These are phyloP conservation scores for Nipponacmea schrenckii DNA, from an alignment of 2,888 invertebrate genomes.

Conservation along the genomic window DNA sequence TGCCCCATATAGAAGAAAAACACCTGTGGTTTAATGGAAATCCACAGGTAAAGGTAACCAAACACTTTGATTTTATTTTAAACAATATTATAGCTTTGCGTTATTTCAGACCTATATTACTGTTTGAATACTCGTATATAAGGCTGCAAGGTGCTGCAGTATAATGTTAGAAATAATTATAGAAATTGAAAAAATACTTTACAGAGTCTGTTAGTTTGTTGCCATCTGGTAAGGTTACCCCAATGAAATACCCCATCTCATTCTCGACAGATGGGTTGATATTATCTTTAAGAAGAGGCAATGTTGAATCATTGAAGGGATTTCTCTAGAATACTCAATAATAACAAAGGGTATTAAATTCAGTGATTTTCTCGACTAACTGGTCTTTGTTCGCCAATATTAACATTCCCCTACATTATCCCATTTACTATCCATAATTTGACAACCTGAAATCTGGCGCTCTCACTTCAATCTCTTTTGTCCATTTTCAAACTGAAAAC, in stretches of 20 bases:
- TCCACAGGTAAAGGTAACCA: background rate
- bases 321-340: background rate
- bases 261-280: constrained; percentile 1
- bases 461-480: background rate
- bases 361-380: background rate
- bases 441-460: background rate
- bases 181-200: no score
- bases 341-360: constrained; percentile 4
- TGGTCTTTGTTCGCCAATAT: background rate
- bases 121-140: no score
- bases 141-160: background rate
- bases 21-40: constrained; percentile 3
- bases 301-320: constrained; percentile 3
- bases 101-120: no score
- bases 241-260: background rate
- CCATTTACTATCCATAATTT: background rate
- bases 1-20: constrained; percentile 17
- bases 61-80: background rate
- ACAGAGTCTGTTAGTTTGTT: background rate
- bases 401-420: background rate
- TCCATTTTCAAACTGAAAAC: background rate
- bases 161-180: background rate
- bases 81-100: no score
- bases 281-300: constrained; percentile 3
- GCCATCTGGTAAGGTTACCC: background rate